Evolutionary conservation across 92 coral and sea anemone genomes (phyloP), one percentile per base, ranked within the genome.

Genomic region (Porites cylindrica): DNA sequence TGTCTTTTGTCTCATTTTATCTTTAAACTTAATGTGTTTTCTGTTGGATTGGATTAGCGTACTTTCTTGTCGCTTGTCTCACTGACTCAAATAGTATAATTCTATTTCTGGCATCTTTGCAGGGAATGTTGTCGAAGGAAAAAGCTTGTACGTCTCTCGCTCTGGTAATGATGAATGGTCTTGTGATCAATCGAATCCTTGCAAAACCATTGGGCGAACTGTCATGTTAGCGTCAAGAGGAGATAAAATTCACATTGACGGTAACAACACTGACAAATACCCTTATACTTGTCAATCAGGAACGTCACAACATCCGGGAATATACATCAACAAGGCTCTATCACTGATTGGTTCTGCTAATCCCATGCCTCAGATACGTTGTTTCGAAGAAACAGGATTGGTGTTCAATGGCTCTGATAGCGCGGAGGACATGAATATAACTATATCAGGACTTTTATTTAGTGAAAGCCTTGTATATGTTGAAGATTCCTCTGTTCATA

Each of bases 241-340:
- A 11, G 78, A 82, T 61, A 1, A 1, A 10, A 77, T 89, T 23
- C 61, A 89, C 63, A 62, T 89, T 17, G 89, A 89, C 43, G 92
- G 92, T 8, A 83, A 81, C 8, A 59, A 78, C 79, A 83, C 89
- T 7, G 70, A 70, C 60, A 76, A 62, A 20, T 8, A 69, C 16
- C 87, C 80, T 19, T 89, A 84, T 85, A 77, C 60, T 73, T 88
- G 91, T 51, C 54, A 29, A 17, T 21, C 74, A 58, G 19, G 8
- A 62, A 24, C 88, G 70, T 82, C 88, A 69, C 32, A 17, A 47
- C 58, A 77, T 43, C 77, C 87, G 70, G 87, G 80, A 1, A 82
- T 89, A 66, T 76, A 68, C 68, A 71, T 78, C 66, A 69, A 65
- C 17, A 85, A 77, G 77, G 7, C 54, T 24, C 76, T 85, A 43